phyloP scores from a whole-genome alignment of 2,113 vertebrate genomes.

The Pomatostomus ruficeps region DNA sequence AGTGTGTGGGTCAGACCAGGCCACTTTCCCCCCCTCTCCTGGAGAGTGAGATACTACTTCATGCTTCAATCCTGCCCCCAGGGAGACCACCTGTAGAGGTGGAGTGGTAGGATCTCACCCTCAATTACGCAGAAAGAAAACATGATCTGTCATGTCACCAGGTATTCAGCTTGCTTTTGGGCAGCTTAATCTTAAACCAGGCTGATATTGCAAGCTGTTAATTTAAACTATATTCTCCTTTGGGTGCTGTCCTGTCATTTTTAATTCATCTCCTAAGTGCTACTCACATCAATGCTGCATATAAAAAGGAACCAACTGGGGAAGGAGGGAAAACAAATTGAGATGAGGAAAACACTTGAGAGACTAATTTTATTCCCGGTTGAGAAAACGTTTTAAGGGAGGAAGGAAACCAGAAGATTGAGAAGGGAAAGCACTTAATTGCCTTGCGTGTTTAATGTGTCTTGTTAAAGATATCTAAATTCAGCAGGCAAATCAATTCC shows the following conservation, averaged over 20 bases:
- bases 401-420: not conserved
- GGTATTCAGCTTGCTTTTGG: not conserved
- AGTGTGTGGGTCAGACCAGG: not conserved
- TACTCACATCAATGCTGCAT: not conserved
- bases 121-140: not conserved
- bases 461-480: constrained; percentile 9
- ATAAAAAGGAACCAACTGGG: not conserved
- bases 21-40: not conserved
- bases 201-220: not conserved
- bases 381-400: not conserved
- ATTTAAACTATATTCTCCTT: constrained; percentile 38
- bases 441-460: not conserved
- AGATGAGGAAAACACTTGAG: constrained; percentile 1
- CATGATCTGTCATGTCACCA: not conserved
- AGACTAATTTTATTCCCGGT: constrained; percentile 8
- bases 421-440: constrained; percentile 25
- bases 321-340: not conserved
- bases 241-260: constrained; percentile 16
- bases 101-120: not conserved
- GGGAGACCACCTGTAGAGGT: not conserved
- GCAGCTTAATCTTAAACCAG: not conserved
- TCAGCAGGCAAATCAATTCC: not conserved
- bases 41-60: not conserved
- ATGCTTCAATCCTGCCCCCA: not conserved
- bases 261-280: not conserved